phyloP scores from a whole-genome alignment of 2,113 vertebrate genomes.

The Bos indicus region DNA sequence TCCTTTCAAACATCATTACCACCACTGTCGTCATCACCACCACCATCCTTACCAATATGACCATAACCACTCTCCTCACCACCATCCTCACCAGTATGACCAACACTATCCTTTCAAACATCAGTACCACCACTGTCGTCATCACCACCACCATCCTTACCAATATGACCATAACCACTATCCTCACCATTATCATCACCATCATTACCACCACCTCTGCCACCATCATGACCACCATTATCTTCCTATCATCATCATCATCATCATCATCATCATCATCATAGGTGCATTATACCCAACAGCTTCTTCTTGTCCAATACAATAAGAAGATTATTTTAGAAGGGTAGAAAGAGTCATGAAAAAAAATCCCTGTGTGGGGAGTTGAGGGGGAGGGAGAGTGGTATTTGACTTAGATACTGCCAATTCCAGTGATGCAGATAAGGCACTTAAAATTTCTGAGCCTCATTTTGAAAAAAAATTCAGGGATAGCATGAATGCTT shows the following conservation, averaged over 20 bases:
- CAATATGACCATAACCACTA: fast-evolving
- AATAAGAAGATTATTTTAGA: background rate
- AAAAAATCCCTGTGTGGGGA: fast-evolving
- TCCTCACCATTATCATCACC: fast-evolving
- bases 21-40: background rate
- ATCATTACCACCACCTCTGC: background rate
- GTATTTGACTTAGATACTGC: background rate
- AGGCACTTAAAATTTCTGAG: background rate
- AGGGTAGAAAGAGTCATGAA: background rate
- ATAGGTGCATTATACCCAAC: background rate
- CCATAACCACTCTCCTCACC: background rate
- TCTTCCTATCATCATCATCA: background rate
- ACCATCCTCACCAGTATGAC: too few relatives aligned
- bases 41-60: fast-evolving
- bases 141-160: too few relatives aligned
- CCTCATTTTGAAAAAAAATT: background rate
- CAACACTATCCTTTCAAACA: too few relatives aligned
- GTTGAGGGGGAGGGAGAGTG: background rate
- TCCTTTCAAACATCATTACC: fast-evolving
- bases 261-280: background rate
- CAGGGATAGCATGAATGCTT: background rate
- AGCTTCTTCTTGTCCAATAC: background rate
- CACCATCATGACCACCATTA: fast-evolving
- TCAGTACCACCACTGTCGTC: background rate
- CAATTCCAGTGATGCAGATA: background rate